phyloP scores from a whole-genome alignment of 2,113 vertebrate species.

The Hoplias malabaricus region DNA sequence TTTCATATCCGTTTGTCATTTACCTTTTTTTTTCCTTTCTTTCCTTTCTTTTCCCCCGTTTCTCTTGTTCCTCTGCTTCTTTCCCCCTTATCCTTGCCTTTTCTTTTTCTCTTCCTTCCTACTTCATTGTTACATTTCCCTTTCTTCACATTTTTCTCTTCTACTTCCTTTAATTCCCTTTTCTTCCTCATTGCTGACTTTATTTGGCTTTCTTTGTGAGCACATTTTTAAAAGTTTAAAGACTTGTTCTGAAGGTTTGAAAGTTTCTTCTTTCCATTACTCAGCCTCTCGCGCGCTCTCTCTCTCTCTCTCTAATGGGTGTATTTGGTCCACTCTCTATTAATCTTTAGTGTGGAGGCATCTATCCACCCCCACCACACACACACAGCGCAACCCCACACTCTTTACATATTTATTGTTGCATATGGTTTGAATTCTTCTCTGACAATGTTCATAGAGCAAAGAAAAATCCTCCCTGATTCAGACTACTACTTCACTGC shows the following conservation, averaged over 20 bases:
- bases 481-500: not conserved
- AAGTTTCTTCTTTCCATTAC: conserved; percentile 46
- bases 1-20: not conserved
- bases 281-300: not conserved
- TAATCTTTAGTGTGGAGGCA: not conserved
- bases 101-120: not conserved
- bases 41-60: not conserved
- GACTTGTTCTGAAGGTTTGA: conserved; percentile 2
- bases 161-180: not conserved
- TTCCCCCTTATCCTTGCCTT: conserved; percentile 42
- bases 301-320: not conserved
- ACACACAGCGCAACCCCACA: not conserved
- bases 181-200: not conserved
- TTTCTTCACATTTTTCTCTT: not conserved
- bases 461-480: not conserved
- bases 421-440: conserved; percentile 42
- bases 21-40: not conserved
- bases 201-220: conserved; percentile 29
- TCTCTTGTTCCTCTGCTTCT: not conserved
- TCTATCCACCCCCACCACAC: not conserved
- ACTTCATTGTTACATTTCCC: no score
- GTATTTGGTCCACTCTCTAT: not conserved
- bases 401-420: not conserved
- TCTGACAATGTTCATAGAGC: conserved; percentile 57
- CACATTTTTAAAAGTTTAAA: conserved; percentile 31